A percentile compares a stretch with the other conserved stretches of the same genome.
Conservation (phyloP, 2,888 invertebrate genomes). For the Phengaris arion region DNA sequence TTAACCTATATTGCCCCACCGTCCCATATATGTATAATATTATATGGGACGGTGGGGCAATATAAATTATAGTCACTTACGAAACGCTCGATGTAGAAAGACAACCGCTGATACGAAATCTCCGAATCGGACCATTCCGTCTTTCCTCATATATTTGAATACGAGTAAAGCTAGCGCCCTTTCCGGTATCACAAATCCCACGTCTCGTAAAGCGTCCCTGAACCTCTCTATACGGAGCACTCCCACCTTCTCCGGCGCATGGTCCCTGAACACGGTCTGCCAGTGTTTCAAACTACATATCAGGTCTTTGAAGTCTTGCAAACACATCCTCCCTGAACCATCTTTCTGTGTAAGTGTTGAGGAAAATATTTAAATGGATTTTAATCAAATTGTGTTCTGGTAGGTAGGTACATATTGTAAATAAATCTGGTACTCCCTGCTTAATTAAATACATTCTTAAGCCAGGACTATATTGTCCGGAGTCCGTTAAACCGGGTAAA, state of each 20-base stretch:
- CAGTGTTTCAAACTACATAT: constrained; percentile 95
- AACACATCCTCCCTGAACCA: constrained; percentile 89
- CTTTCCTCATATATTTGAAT: constrained; percentile 93
- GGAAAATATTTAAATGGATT: constrained; percentile 40
- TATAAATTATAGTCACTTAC: constrained; percentile 72
- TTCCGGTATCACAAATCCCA: constrained; percentile 92
- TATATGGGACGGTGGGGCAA: too few relatives aligned
- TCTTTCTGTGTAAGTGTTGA: constrained; percentile 75
- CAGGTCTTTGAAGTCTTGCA: constrained; percentile 92
- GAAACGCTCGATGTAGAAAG: constrained; percentile 92
- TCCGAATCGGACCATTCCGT: constrained; percentile 93
- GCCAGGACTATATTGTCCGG: too few relatives aligned
- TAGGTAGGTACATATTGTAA: too few relatives aligned
- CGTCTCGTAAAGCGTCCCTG: constrained; percentile 90
- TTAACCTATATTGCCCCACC: too few relatives aligned
- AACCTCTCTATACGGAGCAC: constrained; percentile 92
- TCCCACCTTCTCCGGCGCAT: constrained; percentile 94
- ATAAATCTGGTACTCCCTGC: too few relatives aligned
- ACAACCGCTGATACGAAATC: constrained; percentile 95
- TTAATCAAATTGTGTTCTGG: neutral
- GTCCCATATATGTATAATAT: too few relatives aligned
- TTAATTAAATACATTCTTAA: too few relatives aligned
- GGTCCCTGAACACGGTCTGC: constrained; percentile 93
- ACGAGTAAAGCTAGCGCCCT: constrained; percentile 90
- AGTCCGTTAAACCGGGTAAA: too few relatives aligned